Evolutionary conservation across 2,888 invertebrate genomes (phyloP), one percentile per base, ranked within the genome.

Genomic region (Tinea trinotella): DNA sequence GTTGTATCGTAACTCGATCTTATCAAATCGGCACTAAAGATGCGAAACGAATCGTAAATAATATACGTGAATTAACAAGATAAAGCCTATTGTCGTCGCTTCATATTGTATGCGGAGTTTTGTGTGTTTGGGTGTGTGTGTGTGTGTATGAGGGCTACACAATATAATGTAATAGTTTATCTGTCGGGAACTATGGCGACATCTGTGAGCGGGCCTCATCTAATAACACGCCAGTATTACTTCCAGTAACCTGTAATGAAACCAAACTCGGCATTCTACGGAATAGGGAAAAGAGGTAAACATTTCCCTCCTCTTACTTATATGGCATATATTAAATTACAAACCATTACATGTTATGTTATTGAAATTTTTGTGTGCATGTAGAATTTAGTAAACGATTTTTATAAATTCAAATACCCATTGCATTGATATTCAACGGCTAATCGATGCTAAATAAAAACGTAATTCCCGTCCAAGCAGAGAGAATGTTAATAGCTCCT

Each of bases 21-120:
- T 72, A 76, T 74, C 72, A 66, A 67, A 61, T 70, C 65, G 59
- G 65, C 63, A 70, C 71, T 73, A 77, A 80, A 77, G 68, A 78
- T 74, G 68, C 71, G 73, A 75, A 83, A 70, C 75, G 75, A 79
- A 76, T 74, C 76, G 80, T 76, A 73, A 78, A 78, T 82, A 83
- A 81, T 77, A 73, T 70, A 74, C 65, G 66, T 68, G 77, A 76
- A 78, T 78, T 80, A 78, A 76, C 70, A 66, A 78, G 71, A 76
- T 70, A 69, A 71, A 70, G 74, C 72, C 74, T 70, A 71, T 77
- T 76, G 73, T 76, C 63, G 62, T 61, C 59, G 61, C 67, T 67
- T 63, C 63, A 64, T 71, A 70, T 70, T 68, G 58, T 62, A 60
- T 57, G 55, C 62, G 61, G 64, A 63, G 65, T 48, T 62, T 60